Evolutionary conservation across 2,113 vertebrate species (phyloP).

Genomic region (Pygathrix nemaeus): DNA sequence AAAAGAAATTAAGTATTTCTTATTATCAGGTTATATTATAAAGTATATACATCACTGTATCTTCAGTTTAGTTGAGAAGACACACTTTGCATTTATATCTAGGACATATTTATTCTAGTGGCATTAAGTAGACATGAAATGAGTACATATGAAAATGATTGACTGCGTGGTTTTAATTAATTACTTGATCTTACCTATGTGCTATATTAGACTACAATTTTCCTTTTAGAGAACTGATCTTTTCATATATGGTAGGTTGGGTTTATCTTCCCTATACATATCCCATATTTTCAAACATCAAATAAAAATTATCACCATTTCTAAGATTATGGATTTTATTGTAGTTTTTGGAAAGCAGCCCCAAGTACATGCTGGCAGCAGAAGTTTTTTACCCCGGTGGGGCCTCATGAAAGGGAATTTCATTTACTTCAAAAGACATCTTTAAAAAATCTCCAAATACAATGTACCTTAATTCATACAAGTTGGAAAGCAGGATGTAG

Average conservation of each 20-base stretch:
- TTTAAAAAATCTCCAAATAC: not conserved
- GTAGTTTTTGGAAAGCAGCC: not conserved
- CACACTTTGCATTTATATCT: not conserved
- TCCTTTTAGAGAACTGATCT: slow-evolving; percentile 6
- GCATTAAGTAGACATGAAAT: not conserved
- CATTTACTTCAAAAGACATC: not conserved
- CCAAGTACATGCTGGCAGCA: not conserved
- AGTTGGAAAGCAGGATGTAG: not conserved
- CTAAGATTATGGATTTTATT: slow-evolving; percentile 45
- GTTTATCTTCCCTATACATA: not conserved
- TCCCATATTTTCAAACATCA: slow-evolving; percentile 39
- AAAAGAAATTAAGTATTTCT: slow-evolving; percentile 37
- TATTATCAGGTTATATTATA: slow-evolving; percentile 25
- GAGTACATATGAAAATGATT: not conserved
- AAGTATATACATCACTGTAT: not conserved
- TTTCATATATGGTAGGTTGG: not conserved
- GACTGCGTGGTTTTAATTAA: not conserved
- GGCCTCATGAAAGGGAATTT: not conserved
- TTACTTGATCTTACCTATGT: not conserved
- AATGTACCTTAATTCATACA: not conserved
- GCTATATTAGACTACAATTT: not conserved
- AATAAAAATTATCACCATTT: not conserved
- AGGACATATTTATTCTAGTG: not conserved
- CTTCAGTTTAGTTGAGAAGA: slow-evolving; percentile 34
- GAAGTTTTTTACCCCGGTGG: not conserved